Evolutionary conservation across 2,888 invertebrate genomes (phyloP).

Genomic region (Amiota mariae): DNA sequence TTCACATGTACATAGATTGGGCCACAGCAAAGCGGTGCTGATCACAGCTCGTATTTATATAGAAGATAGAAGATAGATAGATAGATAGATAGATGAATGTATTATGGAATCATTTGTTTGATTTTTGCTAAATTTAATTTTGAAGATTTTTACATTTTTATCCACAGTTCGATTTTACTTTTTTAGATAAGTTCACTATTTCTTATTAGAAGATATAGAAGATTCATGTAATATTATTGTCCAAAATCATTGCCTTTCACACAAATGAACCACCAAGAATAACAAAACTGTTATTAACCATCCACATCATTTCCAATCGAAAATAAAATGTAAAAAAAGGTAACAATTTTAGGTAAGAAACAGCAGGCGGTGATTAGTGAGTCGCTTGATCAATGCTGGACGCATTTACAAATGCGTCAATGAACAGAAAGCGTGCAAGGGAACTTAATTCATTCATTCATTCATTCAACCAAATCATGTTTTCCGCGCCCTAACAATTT

Average conservation of each 20-base stretch:
- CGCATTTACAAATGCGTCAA: conserved; percentile 8
- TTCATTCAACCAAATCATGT: conserved; percentile 18
- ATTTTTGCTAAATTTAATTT: no score
- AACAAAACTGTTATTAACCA: conserved; percentile 3
- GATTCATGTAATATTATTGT: conserved; percentile 25
- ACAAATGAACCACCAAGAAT: conserved; percentile 3
- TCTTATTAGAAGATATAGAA: no score
- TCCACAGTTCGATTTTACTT: no score
- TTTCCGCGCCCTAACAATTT: conserved; percentile 50
- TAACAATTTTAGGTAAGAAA: conserved; percentile 42
- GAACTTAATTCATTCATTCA: background rate
- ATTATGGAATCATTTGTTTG: no score
- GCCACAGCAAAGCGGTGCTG: no score
- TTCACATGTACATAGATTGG: no score
- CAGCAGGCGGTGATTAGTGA: conserved; percentile 68
- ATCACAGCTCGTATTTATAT: no score
- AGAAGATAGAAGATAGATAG: no score
- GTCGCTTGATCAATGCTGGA: conserved; percentile 45
- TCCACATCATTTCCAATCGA: background rate
- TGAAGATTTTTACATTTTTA: no score
- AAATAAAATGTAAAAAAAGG: conserved; percentile 22
- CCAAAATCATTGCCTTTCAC: conserved; percentile 20
- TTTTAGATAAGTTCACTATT: no score
- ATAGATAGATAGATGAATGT: no score
- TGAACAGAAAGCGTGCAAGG: background rate